These are phyloP conservation scores for Tragelaphus eurycerus DNA, from an alignment of 2,797 vertebrate genomes.

Conservation along the genomic window DNA sequence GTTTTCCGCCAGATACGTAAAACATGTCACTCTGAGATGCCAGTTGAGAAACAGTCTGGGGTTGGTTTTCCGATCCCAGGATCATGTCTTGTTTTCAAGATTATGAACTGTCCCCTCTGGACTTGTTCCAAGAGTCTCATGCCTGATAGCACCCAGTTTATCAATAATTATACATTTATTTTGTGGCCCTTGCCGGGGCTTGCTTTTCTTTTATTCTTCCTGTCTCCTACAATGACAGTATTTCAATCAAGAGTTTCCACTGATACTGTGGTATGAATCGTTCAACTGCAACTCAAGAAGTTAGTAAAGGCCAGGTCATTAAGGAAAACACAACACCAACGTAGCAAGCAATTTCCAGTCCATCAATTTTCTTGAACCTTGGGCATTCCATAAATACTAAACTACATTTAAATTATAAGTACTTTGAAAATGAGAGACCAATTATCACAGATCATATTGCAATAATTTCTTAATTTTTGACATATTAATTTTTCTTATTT, in stretches of 20 bases:
- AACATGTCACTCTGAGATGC: too few relatives aligned
- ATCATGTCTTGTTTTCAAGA: too few relatives aligned
- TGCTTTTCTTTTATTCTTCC: too few relatives aligned
- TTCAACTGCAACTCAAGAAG: constrained; percentile 32
- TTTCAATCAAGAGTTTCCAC: constrained; percentile 60
- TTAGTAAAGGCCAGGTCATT: constrained; percentile 40
- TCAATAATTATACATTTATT: too few relatives aligned
- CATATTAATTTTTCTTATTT: neutral
- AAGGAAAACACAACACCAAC: constrained; percentile 35
- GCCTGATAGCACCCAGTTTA: too few relatives aligned
- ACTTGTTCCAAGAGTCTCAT: too few relatives aligned
- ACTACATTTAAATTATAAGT: neutral
- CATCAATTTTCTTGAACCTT: neutral
- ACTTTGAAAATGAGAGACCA: neutral
- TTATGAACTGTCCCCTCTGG: too few relatives aligned
- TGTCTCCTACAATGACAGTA: neutral
- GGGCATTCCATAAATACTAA: neutral
- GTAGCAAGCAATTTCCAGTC: constrained; percentile 18
- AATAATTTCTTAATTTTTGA: neutral
- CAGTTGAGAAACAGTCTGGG: too few relatives aligned
- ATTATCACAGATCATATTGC: neutral
- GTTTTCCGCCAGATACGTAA: too few relatives aligned
- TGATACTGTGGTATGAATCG: neutral
- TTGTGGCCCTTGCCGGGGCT: too few relatives aligned
- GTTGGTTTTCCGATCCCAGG: too few relatives aligned